Base-by-base conservation (phyloP, 2,888 invertebrate species). In the Blastobasis lacticolella region DNA sequence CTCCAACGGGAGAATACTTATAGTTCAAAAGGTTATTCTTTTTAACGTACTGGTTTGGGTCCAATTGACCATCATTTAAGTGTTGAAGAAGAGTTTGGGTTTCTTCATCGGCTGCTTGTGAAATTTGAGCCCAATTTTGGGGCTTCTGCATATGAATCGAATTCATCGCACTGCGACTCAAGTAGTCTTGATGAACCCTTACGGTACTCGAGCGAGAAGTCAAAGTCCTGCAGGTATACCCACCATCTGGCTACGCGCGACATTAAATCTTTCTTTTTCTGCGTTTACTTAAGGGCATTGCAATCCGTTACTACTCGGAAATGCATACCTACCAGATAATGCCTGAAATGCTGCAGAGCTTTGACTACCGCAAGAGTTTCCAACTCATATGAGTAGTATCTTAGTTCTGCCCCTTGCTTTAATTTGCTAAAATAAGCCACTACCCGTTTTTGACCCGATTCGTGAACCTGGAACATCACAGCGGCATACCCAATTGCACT, bases 61-160 rank as follows among this genome's bases (percentile, higher is more conserved):
- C 58, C 8, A 60, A 23, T 37, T 53, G 23, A 8, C 58, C 57
- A 8, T 56, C 46, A 0, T 37, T 9, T 9, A 62, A 36, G 36
- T 49, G 44, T 37, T 60, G 49, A 1, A 56, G n/a, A 0, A 59
- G 43, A 4, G 44, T n/a, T 6, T 10, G 51, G 0, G 60, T 57
- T 10, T 58, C 58, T 0, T 40, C 4, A 10, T 60, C 56, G 8
- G 53, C 57, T 3, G 50, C 9, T 41, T 64, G 59, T 2, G 61
- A 59, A 0, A 60, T 53, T 38, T 59, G 57, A 1, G 55, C 57
- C 59, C 58, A 60, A 10, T 60, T 62, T 1, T 45, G 50, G 3
- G 56, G 57, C n/a, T 44, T 55, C n/a, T n/a, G n/a, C n/a, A n/a
- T n/a, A n/a, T n/a, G n/a, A n/a, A n/a, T n/a, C n/a, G n/a, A n/a